Evolutionary conservation across 2,888 invertebrate genomes (phyloP).

Genomic region (Ischnura elegans): DNA sequence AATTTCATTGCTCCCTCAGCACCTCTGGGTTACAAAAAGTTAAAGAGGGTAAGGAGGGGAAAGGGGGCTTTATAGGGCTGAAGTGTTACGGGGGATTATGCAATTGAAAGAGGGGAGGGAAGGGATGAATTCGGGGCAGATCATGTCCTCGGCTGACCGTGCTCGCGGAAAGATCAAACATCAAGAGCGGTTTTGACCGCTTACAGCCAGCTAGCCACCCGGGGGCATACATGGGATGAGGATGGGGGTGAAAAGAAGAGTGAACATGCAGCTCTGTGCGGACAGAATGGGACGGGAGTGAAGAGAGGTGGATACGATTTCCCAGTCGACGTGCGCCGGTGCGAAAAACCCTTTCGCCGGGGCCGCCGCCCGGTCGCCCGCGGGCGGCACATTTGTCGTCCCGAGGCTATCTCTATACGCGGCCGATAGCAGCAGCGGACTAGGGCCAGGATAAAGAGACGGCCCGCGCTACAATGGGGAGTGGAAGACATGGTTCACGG

Average conservation of each 20-base stretch:
- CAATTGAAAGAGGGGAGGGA: background rate
- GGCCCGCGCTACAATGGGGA: background rate
- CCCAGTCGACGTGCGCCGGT: background rate
- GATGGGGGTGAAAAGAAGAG: background rate
- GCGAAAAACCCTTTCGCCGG: slow-evolving; percentile 27
- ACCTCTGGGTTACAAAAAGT: too few relatives aligned
- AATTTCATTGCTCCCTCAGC: too few relatives aligned
- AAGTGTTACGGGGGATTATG: background rate
- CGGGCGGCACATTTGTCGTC: slow-evolving; percentile 23
- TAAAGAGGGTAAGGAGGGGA: background rate
- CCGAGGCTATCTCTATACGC: background rate
- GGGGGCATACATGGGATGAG: background rate
- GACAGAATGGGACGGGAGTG: background rate
- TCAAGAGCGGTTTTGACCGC: slow-evolving; percentile 35
- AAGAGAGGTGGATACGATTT: background rate
- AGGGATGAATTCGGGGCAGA: background rate
- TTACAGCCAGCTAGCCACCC: background rate
- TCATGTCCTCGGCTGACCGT: slow-evolving; percentile 23
- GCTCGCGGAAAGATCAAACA: slow-evolving; percentile 35
- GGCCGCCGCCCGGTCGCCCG: too few relatives aligned
- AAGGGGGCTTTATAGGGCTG: background rate
- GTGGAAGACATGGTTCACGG: background rate
- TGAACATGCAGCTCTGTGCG: background rate
- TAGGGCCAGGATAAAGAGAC: background rate
- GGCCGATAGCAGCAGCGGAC: too few relatives aligned